A percentile compares a stretch with the other conserved stretches of the same genome.
Conservation (phyloP, 2,113 vertebrate genomes). For the Meles meles region DNA sequence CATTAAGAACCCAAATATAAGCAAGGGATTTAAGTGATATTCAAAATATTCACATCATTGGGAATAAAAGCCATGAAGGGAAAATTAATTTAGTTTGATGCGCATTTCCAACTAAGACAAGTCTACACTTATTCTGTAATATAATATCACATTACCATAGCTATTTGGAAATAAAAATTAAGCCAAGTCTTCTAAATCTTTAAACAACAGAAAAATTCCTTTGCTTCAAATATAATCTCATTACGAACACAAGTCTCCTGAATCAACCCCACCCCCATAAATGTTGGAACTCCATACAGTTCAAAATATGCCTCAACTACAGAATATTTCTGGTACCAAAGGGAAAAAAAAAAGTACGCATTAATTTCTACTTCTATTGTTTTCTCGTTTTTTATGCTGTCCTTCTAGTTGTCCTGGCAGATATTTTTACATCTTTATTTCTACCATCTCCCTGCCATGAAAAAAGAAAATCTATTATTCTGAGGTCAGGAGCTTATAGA, state of each 20-base stretch:
- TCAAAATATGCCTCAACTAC: conserved; percentile 11
- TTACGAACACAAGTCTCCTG: neutral
- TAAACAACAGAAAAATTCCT: neutral
- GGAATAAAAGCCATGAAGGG: neutral
- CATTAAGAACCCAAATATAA: neutral
- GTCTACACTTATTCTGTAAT: neutral
- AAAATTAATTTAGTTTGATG: conserved; percentile 8
- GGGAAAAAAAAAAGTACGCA: neutral
- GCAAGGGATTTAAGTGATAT: neutral
- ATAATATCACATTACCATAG: neutral
- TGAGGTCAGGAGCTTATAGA: neutral
- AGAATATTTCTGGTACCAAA: neutral
- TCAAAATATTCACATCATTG: neutral
- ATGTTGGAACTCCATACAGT: neutral
- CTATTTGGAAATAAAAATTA: conserved; percentile 5
- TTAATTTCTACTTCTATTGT: neutral
- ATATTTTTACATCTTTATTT: conserved; percentile 3
- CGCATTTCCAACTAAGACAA: neutral
- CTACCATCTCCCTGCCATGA: neutral
- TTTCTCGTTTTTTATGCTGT: neutral
- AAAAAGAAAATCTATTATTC: neutral
- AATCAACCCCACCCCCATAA: neutral
- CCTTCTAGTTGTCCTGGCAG: neutral
- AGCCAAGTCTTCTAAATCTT: neutral
- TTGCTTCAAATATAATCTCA: neutral